Base-by-base conservation (phyloP, 2,113 vertebrate species). In the Urocynchramus pylzowi region DNA sequence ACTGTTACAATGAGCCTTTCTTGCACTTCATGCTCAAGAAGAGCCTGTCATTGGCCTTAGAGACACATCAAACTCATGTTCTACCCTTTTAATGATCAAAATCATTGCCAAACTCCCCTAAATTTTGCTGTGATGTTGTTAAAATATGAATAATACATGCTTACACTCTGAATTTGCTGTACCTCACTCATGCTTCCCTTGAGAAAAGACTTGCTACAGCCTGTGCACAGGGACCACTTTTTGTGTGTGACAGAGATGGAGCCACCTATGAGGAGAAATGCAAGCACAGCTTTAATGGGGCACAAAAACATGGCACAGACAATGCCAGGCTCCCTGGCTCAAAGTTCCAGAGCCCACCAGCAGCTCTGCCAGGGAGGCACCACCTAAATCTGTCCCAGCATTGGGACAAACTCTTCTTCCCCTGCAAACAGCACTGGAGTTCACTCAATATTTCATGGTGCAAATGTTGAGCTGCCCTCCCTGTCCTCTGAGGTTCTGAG, bases 361-460 rank as follows among this genome's bases (percentile, higher is more conserved):
- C 49, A 87, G 35, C 56, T 26, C 16, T 47, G 3, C 28, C 67
- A 37, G 19, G 23, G 45, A 67, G 3, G 8, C 41, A 41, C 18
- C 24, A 68, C 26, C 30, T 73, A 47, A 61, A 44, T 39, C 4
- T 0, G 69, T 63, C 65, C 49, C 74, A 82, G 74, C 65, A 57
- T 1, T 2, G 0, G 42, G 59, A 39, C 1, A 6, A 90, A 26
- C 30, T 5, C 61, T 63, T 44, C 67, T 85, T 17, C 35, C 28
- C 42, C 67, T 74, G 70, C 74, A 73, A 79, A 53, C 41, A 73
- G 63, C 27, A 10, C 71, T n/a, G 13, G 35, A 71, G 39, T 19
- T 6, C 0, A 59, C 88, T 94, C 94, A 93, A 78, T 91, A 87
- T 94, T 97, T 97, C 22, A 93, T 96, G 31, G 16, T 69, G 84